A percentile compares a stretch with the other conserved stretches of the same genome.
Evolutionary conservation across 1,140 invertebrate genomes (phyloP).

Genomic region (Conus betulinus): DNA sequence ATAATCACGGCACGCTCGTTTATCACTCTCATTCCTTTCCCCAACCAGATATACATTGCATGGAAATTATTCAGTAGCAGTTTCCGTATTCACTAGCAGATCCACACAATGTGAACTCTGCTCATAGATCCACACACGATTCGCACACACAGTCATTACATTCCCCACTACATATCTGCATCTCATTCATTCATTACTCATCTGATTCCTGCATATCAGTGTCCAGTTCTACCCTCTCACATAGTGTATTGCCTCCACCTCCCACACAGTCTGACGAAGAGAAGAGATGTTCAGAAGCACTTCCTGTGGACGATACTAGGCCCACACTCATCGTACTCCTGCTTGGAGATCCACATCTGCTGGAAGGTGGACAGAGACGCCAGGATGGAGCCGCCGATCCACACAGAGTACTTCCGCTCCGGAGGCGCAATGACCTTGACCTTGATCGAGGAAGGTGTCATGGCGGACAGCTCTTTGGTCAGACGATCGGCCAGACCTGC

Average conservation of each 20-base stretch:
- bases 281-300: slow-evolving; percentile 49
- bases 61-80: too few species aligned
- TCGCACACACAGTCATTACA: background rate
- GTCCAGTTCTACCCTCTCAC: background rate
- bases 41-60: too few species aligned
- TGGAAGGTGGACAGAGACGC: slow-evolving; percentile 82
- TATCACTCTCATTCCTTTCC: too few species aligned
- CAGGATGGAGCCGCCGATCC: slow-evolving; percentile 78
- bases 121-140: too few species aligned
- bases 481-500: slow-evolving; percentile 52
- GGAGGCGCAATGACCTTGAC: slow-evolving; percentile 85
- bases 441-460: slow-evolving; percentile 85
- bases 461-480: slow-evolving; percentile 84
- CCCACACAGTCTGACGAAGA: background rate
- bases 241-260: background rate
- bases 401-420: slow-evolving; percentile 71
- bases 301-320: slow-evolving; percentile 83
- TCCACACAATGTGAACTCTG: too few species aligned
- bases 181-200: background rate
- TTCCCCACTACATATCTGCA: background rate
- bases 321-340: slow-evolving; percentile 93
- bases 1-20: too few species aligned
- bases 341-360: slow-evolving; percentile 80
- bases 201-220: background rate
- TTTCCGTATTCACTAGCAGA: too few species aligned